Conservation (phyloP, 2,888 invertebrate genomes). For the Ophion ellenae region DNA sequence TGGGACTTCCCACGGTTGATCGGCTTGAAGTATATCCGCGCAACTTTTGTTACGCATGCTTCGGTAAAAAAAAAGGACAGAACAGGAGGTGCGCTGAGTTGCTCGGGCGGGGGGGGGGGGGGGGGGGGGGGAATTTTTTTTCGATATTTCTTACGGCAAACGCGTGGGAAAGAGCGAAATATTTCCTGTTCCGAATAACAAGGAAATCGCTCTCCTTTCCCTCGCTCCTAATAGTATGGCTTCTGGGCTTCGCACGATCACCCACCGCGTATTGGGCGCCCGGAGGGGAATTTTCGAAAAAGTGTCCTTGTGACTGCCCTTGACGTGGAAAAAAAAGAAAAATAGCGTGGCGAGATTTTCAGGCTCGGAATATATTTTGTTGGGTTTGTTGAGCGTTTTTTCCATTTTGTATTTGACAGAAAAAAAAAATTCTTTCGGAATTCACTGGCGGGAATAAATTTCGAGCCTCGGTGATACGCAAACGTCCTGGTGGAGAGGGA, state of each 20-base stretch:
- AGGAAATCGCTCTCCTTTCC: conserved; percentile 47
- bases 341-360: no score
- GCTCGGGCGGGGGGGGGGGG: not conserved
- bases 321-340: not conserved
- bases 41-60: conserved; percentile 11
- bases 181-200: conserved; percentile 49
- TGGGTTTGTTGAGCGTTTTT: not conserved
- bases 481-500: not conserved
- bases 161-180: conserved; percentile 56
- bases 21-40: conserved; percentile 38
- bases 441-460: not conserved
- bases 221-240: conserved; percentile 34
- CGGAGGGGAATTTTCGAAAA: not conserved
- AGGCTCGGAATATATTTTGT: not conserved
- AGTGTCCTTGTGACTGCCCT: not conserved
- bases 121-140: conserved; percentile 8
- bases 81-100: not conserved
- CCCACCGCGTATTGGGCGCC: not conserved
- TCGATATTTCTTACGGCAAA: conserved; percentile 34
- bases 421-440: not conserved
- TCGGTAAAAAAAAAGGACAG: conserved; percentile 4
- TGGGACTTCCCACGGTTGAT: conserved; percentile 62
- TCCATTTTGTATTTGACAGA: no score
- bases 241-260: not conserved
- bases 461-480: not conserved